A percentile compares a stretch with the other conserved stretches of the same genome.
Conservation (phyloP, 2,797 vertebrate genomes). For the Psittacula echo region DNA sequence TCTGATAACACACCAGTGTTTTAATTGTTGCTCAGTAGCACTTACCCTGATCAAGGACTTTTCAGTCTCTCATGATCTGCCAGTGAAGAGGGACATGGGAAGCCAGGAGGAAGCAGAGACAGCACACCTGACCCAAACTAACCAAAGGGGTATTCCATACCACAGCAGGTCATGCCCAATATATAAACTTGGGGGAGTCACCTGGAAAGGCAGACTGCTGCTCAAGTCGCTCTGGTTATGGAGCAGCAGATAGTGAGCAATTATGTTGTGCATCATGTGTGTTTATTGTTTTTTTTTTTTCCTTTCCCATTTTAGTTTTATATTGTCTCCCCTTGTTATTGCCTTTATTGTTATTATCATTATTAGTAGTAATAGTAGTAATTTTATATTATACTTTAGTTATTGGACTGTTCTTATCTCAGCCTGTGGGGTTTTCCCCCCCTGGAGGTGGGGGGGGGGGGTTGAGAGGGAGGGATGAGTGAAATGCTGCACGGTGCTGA, state of each 20-base stretch:
- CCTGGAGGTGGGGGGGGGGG: too few relatives aligned
- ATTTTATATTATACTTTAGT: not conserved
- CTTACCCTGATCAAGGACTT: not conserved
- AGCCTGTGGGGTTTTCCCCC: not conserved
- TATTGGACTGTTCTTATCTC: not conserved
- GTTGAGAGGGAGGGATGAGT: not conserved
- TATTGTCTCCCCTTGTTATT: not conserved
- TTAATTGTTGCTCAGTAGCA: not conserved
- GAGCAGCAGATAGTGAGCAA: not conserved
- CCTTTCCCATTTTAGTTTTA: not conserved
- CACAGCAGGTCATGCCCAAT: not conserved
- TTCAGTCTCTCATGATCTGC: not conserved
- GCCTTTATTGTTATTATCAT: not conserved
- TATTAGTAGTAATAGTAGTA: not conserved
- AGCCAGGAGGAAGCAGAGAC: not conserved
- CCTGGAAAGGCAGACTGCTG: not conserved
- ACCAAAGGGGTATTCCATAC: not conserved
- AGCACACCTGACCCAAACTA: not conserved
- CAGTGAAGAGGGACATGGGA: not conserved
- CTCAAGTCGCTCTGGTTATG: not conserved
- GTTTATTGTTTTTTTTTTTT: not conserved
- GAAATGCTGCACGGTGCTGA: not conserved
- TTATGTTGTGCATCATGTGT: not conserved
- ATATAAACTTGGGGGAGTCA: not conserved
- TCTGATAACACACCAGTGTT: not conserved